Percentiles rank a stretch among this genome's conserved stretches.
These are phyloP conservation scores for Xestia c-nigrum DNA, from an alignment of 2,888 invertebrate species.

Conservation along the genomic window DNA sequence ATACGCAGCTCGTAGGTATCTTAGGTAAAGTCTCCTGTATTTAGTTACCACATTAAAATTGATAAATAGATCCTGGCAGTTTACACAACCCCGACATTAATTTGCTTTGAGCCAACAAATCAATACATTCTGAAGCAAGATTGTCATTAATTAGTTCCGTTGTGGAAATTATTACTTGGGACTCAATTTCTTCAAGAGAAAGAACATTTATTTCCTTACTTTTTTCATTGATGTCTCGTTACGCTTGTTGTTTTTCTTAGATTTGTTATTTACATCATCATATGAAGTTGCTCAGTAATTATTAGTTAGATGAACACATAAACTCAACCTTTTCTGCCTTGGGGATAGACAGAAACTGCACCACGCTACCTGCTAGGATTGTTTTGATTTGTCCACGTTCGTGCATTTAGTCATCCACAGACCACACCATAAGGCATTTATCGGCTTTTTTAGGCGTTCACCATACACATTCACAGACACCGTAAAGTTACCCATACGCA, in stretches of 20 bases:
- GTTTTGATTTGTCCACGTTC: not conserved
- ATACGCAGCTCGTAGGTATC: not conserved
- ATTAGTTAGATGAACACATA: not conserved
- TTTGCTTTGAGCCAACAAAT: constrained; percentile 29
- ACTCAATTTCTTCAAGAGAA: not conserved
- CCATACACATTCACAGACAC: not conserved
- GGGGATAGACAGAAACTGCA: not conserved
- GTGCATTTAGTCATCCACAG: not conserved
- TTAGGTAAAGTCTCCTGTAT: not conserved
- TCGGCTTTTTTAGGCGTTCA: too few relatives aligned
- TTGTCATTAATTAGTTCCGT: constrained; percentile 19
- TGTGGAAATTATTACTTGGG: constrained; percentile 20
- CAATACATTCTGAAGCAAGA: constrained; percentile 8
- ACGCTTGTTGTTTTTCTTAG: not conserved
- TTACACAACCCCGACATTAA: constrained; percentile 22
- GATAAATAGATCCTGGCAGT: constrained; percentile 26
- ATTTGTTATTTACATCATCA: not conserved
- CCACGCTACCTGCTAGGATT: not conserved
- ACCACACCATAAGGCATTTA: too few relatives aligned
- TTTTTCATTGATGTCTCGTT: too few relatives aligned
- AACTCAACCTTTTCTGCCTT: not conserved
- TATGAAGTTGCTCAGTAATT: not conserved
- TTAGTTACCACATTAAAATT: constrained; percentile 33
- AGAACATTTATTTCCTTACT: not conserved
- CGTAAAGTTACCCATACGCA: too few relatives aligned